Percentiles rank a stretch among this genome's conserved stretches.
phyloP scores from a whole-genome alignment of 2,113 vertebrate species.

The Oncorhynchus masou region DNA sequence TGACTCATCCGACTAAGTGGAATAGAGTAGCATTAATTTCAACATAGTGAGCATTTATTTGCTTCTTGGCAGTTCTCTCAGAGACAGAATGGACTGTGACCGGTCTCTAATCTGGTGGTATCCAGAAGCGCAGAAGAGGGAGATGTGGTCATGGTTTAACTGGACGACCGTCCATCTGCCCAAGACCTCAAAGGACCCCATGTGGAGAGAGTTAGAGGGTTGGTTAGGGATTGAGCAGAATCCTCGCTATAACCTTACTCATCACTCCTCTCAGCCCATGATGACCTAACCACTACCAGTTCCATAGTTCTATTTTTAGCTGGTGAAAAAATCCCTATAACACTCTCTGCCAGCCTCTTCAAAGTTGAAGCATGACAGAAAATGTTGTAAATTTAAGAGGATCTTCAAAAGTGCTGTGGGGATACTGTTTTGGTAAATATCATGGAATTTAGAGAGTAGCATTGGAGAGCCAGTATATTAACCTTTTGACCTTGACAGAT shows the following conservation, averaged over 20 bases:
- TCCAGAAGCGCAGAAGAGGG: neutral
- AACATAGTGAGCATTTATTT: neutral
- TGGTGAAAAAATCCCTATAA: neutral
- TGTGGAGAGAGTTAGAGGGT: neutral
- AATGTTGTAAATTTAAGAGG: neutral
- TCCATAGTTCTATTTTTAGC: neutral
- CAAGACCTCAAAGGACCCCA: neutral
- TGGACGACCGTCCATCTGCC: neutral
- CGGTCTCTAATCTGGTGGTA: neutral
- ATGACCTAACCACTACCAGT: neutral
- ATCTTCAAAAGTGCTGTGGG: neutral
- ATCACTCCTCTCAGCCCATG: neutral
- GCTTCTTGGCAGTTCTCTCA: slow-evolving; percentile 11
- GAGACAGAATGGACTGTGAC: slow-evolving; percentile 16
- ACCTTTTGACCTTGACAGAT: neutral
- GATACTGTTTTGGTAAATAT: neutral
- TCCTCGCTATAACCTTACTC: neutral
- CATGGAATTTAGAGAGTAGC: neutral
- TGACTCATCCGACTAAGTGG: neutral
- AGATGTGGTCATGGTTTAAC: neutral
- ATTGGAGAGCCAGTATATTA: neutral
- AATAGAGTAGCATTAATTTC: neutral
- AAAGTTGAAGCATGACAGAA: neutral
- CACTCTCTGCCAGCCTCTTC: neutral
- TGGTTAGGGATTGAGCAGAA: neutral